Percentiles rank a stretch among this genome's conserved stretches.
phyloP scores from a whole-genome alignment of 2,888 invertebrate species.

The Tridacna crocea region DNA sequence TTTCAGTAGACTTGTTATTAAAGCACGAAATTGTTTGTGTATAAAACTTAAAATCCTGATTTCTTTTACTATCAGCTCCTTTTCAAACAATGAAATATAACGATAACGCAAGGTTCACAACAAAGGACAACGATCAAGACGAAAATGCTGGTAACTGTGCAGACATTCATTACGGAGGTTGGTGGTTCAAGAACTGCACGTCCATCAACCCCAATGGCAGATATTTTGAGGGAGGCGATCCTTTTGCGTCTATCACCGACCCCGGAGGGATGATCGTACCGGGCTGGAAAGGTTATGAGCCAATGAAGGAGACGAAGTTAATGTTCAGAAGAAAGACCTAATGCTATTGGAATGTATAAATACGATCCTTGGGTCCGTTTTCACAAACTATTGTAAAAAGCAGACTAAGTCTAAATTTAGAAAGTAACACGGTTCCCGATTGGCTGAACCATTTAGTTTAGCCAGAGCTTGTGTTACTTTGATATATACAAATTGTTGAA shows the following conservation, averaged over 20 bases:
- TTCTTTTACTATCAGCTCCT: not conserved
- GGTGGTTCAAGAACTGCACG: slow-evolving; percentile 21
- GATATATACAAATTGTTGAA: too few relatives aligned
- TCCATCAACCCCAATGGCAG: slow-evolving; percentile 2
- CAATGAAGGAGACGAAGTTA: not conserved
- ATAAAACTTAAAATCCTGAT: not conserved
- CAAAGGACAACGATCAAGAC: not conserved
- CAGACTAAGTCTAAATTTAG: too few relatives aligned
- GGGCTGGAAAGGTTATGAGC: slow-evolving; percentile 1
- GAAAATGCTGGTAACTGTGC: slow-evolving; percentile 11
- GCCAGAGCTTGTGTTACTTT: too few relatives aligned
- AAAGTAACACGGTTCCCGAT: too few relatives aligned
- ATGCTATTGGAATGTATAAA: too few relatives aligned
- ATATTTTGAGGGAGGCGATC: not conserved
- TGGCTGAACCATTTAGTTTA: too few relatives aligned
- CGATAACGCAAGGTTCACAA: not conserved
- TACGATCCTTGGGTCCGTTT: too few relatives aligned
- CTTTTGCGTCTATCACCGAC: not conserved
- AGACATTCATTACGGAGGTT: not conserved
- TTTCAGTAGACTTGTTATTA: too few relatives aligned
- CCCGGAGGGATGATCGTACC: slow-evolving; percentile 7
- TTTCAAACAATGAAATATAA: slow-evolving; percentile 16
- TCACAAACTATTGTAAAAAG: too few relatives aligned
- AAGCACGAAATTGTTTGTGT: not conserved
- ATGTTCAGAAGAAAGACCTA: slow-evolving; percentile 5